phyloP scores from a whole-genome alignment of 2,797 vertebrate species.

The Sebastes kiyomatsui region DNA sequence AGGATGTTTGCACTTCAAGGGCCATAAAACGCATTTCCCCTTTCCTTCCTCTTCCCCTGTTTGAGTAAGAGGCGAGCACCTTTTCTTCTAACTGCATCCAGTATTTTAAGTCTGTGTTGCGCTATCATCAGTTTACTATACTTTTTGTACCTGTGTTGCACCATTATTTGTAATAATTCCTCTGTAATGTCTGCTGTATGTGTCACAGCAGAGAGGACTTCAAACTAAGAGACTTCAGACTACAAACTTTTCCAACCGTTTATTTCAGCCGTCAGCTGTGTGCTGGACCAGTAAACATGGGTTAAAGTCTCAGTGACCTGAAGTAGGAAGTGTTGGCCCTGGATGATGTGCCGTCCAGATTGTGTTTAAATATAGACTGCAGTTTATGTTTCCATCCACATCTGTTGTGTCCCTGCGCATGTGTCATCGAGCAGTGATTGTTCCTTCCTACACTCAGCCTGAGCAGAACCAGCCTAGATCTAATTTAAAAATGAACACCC shows the following conservation, averaged over 20 bases:
- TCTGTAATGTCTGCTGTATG: background rate
- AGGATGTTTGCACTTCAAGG: constrained; percentile 55
- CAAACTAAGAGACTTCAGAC: background rate
- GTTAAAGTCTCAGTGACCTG: constrained; percentile 14
- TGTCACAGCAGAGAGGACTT: background rate
- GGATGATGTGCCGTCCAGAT: constrained; percentile 26
- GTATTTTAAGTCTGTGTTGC: background rate
- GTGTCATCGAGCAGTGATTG: constrained; percentile 32
- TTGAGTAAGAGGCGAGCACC: background rate
- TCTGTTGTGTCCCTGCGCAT: constrained; percentile 27
- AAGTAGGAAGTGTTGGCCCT: constrained; percentile 42
- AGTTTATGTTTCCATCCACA: constrained; percentile 55
- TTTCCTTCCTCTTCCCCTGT: constrained; percentile 23
- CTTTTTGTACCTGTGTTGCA: background rate
- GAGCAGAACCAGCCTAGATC: background rate
- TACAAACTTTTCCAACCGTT: background rate
- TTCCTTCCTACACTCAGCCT: background rate
- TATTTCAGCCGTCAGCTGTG: constrained; percentile 11
- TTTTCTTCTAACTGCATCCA: background rate
- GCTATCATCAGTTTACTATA: background rate
- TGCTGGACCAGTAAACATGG: constrained; percentile 16
- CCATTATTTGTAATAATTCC: background rate
- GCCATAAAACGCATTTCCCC: constrained; percentile 42
- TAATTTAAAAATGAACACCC: background rate
- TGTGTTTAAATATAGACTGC: constrained; percentile 56